A percentile compares a stretch with the other conserved stretches of the same genome.
phyloP scores from a whole-genome alignment of 2,113 vertebrate species.

The Silurus meridionalis region DNA sequence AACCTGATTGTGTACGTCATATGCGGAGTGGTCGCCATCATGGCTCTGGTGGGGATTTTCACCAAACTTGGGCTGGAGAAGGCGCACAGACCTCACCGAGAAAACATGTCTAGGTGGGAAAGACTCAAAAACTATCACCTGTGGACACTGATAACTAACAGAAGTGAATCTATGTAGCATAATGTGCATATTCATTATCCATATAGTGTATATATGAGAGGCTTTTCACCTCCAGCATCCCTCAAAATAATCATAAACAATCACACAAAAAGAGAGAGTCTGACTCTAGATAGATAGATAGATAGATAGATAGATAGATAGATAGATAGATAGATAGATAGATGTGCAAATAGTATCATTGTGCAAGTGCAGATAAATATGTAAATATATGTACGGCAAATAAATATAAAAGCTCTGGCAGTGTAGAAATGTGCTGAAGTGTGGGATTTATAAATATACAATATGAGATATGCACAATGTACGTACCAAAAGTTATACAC shows the following conservation, averaged over 20 bases:
- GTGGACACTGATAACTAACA: neutral
- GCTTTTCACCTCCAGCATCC: neutral
- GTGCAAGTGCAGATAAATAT: too few relatives aligned
- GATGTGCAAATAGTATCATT: too few relatives aligned
- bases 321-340: too few relatives aligned
- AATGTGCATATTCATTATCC: neutral
- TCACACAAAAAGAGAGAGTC: neutral
- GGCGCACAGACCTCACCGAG: constrained; percentile 94
- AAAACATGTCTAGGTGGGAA: constrained; percentile 93
- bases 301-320: too few relatives aligned
- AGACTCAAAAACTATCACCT: neutral
- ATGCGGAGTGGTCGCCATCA: constrained; percentile 97
- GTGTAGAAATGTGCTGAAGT: too few relatives aligned
- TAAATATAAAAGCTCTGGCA: too few relatives aligned
- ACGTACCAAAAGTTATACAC: too few relatives aligned
- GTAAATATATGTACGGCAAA: too few relatives aligned
- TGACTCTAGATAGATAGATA: neutral
- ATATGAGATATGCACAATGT: too few relatives aligned
- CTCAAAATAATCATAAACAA: neutral
- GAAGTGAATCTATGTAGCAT: neutral
- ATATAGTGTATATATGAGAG: neutral
- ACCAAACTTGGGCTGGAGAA: constrained; percentile 98
- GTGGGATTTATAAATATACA: too few relatives aligned
- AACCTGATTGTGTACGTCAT: constrained; percentile 99
- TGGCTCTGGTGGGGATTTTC: constrained; percentile 98